Evolutionary conservation across 2,888 invertebrate genomes (phyloP).

Genomic region (Cordilura impudica): DNA sequence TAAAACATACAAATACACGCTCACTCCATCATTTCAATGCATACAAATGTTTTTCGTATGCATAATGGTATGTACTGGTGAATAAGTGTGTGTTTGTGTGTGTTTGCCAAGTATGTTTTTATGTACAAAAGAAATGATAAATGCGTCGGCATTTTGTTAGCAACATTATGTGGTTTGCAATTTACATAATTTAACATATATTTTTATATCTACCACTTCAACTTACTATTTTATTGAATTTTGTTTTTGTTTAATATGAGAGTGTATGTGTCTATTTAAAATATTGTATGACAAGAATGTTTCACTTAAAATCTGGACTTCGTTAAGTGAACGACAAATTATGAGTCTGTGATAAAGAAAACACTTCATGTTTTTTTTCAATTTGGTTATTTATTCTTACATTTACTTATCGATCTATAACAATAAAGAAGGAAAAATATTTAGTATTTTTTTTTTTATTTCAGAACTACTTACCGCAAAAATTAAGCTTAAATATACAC

Average conservation of each 20-base stretch:
- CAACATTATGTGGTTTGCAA: conserved; percentile 61
- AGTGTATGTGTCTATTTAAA: neutral
- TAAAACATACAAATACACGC: neutral
- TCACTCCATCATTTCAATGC: neutral
- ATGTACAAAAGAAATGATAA: conserved; percentile 60
- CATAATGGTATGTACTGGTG: neutral
- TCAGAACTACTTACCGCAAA: too few species aligned
- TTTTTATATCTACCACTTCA: conserved; percentile 22
- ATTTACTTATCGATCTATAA: too few species aligned
- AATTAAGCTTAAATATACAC: too few species aligned
- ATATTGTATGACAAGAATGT: neutral
- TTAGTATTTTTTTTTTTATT: too few species aligned
- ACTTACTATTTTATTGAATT: conserved; percentile 5
- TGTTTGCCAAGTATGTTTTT: conserved; percentile 10
- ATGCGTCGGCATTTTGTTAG: conserved; percentile 63
- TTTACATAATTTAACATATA: conserved; percentile 62
- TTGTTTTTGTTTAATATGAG: neutral
- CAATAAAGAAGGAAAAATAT: too few species aligned
- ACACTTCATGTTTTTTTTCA: neutral
- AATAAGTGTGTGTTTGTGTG: neutral
- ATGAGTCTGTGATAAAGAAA: too few species aligned
- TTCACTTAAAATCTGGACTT: neutral
- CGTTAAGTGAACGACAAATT: too few species aligned
- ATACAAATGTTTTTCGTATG: neutral
- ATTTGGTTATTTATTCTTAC: too few species aligned